These are phyloP conservation scores for Python bivittatus DNA, from an alignment of 2,113 vertebrate species.

Conservation along the genomic window DNA sequence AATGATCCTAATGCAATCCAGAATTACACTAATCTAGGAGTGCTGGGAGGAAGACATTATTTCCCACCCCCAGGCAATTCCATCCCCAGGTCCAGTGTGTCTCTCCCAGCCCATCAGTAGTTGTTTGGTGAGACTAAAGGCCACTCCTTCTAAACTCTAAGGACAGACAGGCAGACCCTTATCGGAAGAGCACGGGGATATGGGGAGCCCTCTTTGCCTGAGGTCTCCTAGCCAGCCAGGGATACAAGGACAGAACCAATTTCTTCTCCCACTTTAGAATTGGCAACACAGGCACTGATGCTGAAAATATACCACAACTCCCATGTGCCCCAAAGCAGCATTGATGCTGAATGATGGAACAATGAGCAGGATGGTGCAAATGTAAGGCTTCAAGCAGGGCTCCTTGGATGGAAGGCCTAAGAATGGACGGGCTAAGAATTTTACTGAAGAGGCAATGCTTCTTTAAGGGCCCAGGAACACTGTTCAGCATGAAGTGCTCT, in stretches of 20 bases:
- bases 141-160: neutral
- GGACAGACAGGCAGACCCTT: neutral
- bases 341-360: neutral
- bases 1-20: neutral
- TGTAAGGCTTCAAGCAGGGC: neutral
- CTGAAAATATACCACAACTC: neutral
- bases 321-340: neutral
- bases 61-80: neutral
- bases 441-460: neutral
- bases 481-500: neutral
- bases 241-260: neutral
- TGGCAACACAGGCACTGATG: neutral
- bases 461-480: neutral
- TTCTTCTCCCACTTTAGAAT: neutral
- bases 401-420: neutral
- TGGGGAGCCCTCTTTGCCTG: neutral
- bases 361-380: neutral
- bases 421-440: neutral
- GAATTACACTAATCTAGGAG: neutral
- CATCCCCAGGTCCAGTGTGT: neutral
- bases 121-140: neutral
- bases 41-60: neutral
- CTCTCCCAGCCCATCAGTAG: neutral
- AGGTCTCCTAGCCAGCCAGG: neutral
- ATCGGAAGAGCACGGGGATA: neutral